Evolutionary conservation across 2,888 invertebrate species (phyloP).

Genomic region (Mesoligia furuncula): DNA sequence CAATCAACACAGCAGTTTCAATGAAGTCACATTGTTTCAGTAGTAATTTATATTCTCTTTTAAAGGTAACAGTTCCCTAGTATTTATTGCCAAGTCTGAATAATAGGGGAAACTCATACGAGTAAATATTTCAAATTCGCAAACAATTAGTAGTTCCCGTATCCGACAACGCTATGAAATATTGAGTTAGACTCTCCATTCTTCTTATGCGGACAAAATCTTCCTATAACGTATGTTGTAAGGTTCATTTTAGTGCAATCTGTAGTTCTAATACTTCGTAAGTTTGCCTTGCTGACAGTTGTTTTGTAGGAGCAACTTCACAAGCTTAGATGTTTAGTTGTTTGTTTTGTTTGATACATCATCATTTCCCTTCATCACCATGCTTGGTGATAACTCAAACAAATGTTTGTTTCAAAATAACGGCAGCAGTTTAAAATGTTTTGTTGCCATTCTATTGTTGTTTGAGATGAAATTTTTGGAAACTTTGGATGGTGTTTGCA

Average conservation of each 20-base stretch:
- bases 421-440: conserved; percentile 47
- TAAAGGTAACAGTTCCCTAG: not conserved
- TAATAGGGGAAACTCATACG: conserved; percentile 11
- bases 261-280: conserved; percentile 1
- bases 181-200: conserved; percentile 72
- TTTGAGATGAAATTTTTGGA: conserved; percentile 22
- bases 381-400: conserved; percentile 46
- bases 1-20: not conserved
- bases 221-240: not conserved
- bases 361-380: conserved; percentile 58
- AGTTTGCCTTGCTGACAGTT: conserved; percentile 65
- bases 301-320: conserved; percentile 73
- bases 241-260: conserved; percentile 30
- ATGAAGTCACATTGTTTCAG: not conserved
- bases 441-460: conserved; percentile 22
- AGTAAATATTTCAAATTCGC: conserved; percentile 60
- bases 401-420: conserved; percentile 51
- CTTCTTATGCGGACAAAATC: conserved; percentile 14
- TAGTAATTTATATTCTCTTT: not conserved
- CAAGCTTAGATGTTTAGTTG: conserved; percentile 77
- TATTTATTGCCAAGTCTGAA: conserved; percentile 4
- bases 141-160: conserved; percentile 64
- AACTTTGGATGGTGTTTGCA: not conserved
- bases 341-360: conserved; percentile 72
- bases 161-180: conserved; percentile 77